These are phyloP conservation scores for Drosophila colorata DNA, from an alignment of 2,888 invertebrate genomes.

Conservation along the genomic window DNA sequence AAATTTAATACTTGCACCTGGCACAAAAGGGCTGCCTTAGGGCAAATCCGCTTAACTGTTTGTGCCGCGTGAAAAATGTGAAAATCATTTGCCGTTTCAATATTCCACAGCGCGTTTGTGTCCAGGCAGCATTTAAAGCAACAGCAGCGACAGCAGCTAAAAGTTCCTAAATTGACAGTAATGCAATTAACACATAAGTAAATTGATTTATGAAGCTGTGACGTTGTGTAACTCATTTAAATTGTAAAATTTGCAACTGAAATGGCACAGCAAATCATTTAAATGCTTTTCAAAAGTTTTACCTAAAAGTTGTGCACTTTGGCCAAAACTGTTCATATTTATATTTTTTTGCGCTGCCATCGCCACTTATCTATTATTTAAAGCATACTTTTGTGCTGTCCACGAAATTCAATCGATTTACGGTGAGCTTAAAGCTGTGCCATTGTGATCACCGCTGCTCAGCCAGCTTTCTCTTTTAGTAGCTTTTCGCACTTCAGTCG, in stretches of 20 bases:
- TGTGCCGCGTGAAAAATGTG: conserved; percentile 7
- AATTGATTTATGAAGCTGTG: conserved; percentile 43
- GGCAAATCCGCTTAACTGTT: conserved; percentile 47
- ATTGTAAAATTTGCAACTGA: not conserved
- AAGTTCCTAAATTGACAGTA: conserved; percentile 27
- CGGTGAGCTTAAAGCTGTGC: conserved; percentile 26
- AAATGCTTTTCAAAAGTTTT: not conserved
- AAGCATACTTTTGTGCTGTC: conserved; percentile 46
- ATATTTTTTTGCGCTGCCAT: not conserved
- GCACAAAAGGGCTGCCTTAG: conserved; percentile 49
- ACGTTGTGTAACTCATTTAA: conserved; percentile 8
- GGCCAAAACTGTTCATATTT: not conserved
- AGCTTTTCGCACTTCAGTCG: conserved; percentile 20
- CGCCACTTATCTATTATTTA: conserved; percentile 33
- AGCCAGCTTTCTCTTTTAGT: conserved; percentile 30
- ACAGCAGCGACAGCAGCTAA: conserved; percentile 4
- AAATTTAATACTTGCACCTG: conserved; percentile 71
- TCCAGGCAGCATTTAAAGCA: conserved; percentile 7
- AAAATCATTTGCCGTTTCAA: conserved; percentile 27
- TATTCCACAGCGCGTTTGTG: not conserved
- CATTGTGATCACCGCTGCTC: conserved; percentile 19
- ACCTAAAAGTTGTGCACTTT: conserved; percentile 12
- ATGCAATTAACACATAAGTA: conserved; percentile 47
- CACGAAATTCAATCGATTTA: conserved; percentile 34
- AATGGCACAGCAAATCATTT: conserved; percentile 3